A percentile compares a stretch with the other conserved stretches of the same genome.
These are phyloP conservation scores for Oryzias dopingdopingensis DNA, from an alignment of 2,797 vertebrate species.

Conservation along the genomic window DNA sequence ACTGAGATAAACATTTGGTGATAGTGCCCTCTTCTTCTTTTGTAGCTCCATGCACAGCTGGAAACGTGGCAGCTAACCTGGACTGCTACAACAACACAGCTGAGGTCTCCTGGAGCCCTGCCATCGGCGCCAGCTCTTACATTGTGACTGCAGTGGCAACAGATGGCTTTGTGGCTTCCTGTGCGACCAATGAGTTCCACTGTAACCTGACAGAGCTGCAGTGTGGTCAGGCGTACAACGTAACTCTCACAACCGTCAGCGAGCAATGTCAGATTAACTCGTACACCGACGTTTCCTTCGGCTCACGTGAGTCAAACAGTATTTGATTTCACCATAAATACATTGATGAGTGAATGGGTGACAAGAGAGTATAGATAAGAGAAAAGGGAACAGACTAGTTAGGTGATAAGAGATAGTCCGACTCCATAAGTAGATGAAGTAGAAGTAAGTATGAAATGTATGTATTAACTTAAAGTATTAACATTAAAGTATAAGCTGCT, in stretches of 20 bases:
- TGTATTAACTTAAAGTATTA: too few species aligned
- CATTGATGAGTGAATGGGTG: too few species aligned
- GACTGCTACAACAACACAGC: slow-evolving; percentile 66
- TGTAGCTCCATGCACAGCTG: slow-evolving; percentile 70
- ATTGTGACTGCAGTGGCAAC: slow-evolving; percentile 43
- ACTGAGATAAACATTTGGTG: too few species aligned
- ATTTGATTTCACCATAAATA: neutral
- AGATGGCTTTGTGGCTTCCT: slow-evolving; percentile 48
- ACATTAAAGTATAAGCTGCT: too few species aligned
- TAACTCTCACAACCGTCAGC: slow-evolving; percentile 59
- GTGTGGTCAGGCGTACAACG: slow-evolving; percentile 73
- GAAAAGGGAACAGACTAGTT: too few species aligned
- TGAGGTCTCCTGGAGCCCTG: slow-evolving; percentile 60
- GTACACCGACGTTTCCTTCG: slow-evolving; percentile 41
- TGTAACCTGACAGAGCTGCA: slow-evolving; percentile 66
- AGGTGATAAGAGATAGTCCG: too few species aligned
- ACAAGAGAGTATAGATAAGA: too few species aligned
- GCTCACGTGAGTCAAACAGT: slow-evolving; percentile 69
- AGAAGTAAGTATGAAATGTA: too few species aligned
- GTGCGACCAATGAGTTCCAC: slow-evolving; percentile 30
- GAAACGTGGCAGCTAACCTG: slow-evolving; percentile 29
- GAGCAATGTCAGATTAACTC: slow-evolving; percentile 47
- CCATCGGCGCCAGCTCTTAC: slow-evolving; percentile 58
- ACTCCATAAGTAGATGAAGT: too few species aligned
- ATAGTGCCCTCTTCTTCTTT: neutral